Conservation (phyloP, 1,140 invertebrate genomes). For the Drosophila rufa region DNA sequence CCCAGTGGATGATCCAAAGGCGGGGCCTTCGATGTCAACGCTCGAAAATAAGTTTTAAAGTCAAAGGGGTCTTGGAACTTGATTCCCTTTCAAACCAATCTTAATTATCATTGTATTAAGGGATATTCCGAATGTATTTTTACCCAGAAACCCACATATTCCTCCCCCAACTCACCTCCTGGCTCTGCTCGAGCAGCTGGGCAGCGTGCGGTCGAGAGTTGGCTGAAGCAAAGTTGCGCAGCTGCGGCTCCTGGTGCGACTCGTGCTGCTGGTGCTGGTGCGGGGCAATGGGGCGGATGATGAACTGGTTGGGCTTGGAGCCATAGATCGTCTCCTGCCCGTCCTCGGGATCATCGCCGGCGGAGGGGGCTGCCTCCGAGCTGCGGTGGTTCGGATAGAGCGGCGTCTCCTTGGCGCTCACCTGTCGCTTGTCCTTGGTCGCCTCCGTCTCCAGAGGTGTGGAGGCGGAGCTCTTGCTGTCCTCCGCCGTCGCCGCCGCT, state of each 20-base stretch:
- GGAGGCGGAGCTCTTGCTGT: conserved; percentile 41
- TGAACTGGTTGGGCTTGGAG: conserved; percentile 78
- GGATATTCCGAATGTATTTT: neutral
- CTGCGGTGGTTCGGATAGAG: conserved; percentile 78
- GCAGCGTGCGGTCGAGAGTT: conserved; percentile 75
- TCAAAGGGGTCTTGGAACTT: neutral
- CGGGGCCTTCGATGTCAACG: neutral
- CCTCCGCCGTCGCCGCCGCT: conserved; percentile 14
- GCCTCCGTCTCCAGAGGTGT: conserved; percentile 56
- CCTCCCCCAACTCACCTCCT: conserved; percentile 67
- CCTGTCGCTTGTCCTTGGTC: conserved; percentile 79
- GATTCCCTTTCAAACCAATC: neutral
- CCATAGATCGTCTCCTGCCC: conserved; percentile 82
- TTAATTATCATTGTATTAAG: neutral
- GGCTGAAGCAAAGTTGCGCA: conserved; percentile 75
- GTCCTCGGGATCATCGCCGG: conserved; percentile 74
- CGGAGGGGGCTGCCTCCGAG: conserved; percentile 20
- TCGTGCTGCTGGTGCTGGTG: conserved; percentile 78
- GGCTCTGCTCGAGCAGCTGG: conserved; percentile 79
- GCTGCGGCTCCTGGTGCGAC: conserved; percentile 74
- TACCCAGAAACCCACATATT: neutral
- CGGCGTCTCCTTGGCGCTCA: conserved; percentile 72
- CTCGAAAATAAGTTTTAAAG: neutral
- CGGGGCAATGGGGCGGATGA: conserved; percentile 79
- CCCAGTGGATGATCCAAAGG: neutral